Evolutionary conservation across 2,888 invertebrate species (phyloP), one percentile per base, ranked within the genome.

Genomic region (Pyrrhosoma nymphula): DNA sequence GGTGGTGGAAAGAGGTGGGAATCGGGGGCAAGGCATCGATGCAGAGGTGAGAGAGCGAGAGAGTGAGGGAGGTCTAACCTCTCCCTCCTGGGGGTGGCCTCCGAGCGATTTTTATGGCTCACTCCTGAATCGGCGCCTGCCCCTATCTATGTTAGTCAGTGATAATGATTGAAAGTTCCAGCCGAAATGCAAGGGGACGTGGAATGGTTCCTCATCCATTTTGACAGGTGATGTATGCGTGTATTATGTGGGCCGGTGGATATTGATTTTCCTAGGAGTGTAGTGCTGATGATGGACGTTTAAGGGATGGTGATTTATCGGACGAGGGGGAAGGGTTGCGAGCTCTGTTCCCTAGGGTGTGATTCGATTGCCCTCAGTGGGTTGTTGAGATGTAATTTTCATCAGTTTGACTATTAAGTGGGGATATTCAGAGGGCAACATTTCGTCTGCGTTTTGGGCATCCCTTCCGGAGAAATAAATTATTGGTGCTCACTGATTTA

Each of bases 111-210:
- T 82, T 35, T 82, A 82, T 82, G 82, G 82, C 35, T 82, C 82
- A 82, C 82, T 35, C 82, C 82, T 82, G 82, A 82, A 82, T 82
- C 82, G 82, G 82, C 82, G 82, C 82, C 82, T 82, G 6, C 16
- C 82, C 82, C 26, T 35, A 26, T 82, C 82, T 82, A 82, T 82
- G 82, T 82, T 82, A 82, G 82, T 30, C 82, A 82, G 82, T 3
- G 30, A 35, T 82, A 82, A 82, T 82, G 82, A 82, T 82, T 82
- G 82, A 82, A 82, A n/a, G 30, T 82, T 82, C 82, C 82, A 35
- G 82, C 82, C 35, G 30, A 18, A 35, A 82, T 69, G 26, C 60
- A 60, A 60, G 60, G 60, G 82, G 35, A 82, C 35, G 82, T 60
- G 69, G n/a, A n/a, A n/a, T 23, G 69, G 69, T n/a, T n/a, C 82